Evolutionary conservation across 1,140 invertebrate genomes (phyloP).

Genomic region (Hypsibius dujardini): DNA sequence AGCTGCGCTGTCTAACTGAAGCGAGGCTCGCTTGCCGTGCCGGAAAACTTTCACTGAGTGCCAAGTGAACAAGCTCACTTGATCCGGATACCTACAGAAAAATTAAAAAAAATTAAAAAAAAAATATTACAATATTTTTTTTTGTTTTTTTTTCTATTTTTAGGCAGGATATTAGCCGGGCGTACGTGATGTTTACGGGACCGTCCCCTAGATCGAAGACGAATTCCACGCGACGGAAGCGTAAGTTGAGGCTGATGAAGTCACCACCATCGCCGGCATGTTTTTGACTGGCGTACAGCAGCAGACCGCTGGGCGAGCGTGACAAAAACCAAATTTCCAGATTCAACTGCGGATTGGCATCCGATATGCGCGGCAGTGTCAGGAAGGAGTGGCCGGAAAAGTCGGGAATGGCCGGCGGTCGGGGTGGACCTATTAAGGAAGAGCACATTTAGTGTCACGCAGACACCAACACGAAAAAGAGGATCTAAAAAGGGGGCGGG

Average conservation of each 20-base stretch:
- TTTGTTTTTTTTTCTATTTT: background rate
- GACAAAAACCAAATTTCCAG: conserved; percentile 72
- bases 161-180: conserved; percentile 23
- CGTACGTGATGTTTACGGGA: conserved; percentile 64
- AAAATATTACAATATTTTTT: conserved; percentile 18
- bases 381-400: conserved; percentile 55
- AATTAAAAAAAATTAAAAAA: conserved; percentile 17
- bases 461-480: too few relatives aligned
- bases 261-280: conserved; percentile 44
- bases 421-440: too few relatives aligned
- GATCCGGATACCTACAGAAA: conserved; percentile 31
- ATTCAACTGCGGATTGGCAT: conserved; percentile 53
- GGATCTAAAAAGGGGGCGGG: too few relatives aligned
- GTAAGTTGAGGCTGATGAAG: conserved; percentile 64
- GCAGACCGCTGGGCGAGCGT: conserved; percentile 52
- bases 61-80: conserved; percentile 50
- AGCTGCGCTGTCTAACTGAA: conserved; percentile 54
- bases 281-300: conserved; percentile 63
- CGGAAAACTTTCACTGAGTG: conserved; percentile 56
- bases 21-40: conserved; percentile 51
- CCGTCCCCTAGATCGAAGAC: conserved; percentile 70
- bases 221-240: conserved; percentile 57
- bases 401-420: conserved; percentile 27
- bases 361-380: conserved; percentile 53
- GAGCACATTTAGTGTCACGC: too few relatives aligned